Conservation (phyloP, 2,797 vertebrate genomes). For the Podarcis lilfordi region DNA sequence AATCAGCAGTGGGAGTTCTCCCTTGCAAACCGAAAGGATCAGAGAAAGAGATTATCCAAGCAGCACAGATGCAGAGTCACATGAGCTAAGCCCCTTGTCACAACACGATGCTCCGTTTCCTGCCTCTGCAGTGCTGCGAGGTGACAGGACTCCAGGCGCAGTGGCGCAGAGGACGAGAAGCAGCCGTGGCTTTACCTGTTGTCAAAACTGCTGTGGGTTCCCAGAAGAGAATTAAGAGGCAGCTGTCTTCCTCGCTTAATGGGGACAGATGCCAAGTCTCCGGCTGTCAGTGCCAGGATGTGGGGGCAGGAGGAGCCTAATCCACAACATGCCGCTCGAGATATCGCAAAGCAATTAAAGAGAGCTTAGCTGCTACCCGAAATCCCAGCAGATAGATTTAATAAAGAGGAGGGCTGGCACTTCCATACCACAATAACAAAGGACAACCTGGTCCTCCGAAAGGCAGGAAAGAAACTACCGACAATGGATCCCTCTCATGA, state of each 20-base stretch:
- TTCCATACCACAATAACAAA: not conserved
- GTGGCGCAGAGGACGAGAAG: not conserved
- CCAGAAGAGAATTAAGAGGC: not conserved
- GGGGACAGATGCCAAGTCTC: not conserved
- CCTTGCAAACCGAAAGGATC: not conserved
- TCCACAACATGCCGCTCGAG: not conserved
- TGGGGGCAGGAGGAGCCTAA: not conserved
- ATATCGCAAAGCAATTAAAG: slow-evolving; percentile 14
- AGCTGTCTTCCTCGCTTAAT: not conserved
- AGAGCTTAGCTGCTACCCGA: not conserved
- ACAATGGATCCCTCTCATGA: not conserved
- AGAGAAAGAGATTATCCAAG: not conserved
- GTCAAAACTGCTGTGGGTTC: not conserved
- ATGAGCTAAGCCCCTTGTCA: not conserved
- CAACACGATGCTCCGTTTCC: not conserved
- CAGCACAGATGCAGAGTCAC: not conserved
- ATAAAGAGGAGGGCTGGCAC: not conserved
- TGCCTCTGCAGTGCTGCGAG: not conserved
- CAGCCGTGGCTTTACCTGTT: not conserved
- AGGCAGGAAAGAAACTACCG: not conserved
- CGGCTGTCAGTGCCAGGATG: not conserved
- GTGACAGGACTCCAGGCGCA: slow-evolving; percentile 10
- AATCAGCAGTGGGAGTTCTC: not conserved
- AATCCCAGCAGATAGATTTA: not conserved
- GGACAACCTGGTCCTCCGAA: not conserved